Percentiles rank a stretch among this genome's conserved stretches.
phyloP scores from a whole-genome alignment of 2,888 invertebrate genomes.

The Coleophora deauratella region DNA sequence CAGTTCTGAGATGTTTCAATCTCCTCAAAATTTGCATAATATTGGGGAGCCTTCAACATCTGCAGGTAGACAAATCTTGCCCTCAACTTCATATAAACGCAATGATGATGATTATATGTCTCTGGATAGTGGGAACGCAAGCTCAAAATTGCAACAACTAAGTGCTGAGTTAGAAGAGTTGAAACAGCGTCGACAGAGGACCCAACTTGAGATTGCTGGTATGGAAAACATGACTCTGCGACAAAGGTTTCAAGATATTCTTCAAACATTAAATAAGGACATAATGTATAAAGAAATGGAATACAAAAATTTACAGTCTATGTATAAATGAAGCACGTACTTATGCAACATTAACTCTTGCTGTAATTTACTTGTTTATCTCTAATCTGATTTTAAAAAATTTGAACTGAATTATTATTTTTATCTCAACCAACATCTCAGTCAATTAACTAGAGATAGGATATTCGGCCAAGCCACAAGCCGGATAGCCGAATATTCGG shows the following conservation, averaged over 20 bases:
- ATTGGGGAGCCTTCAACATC: constrained; percentile 8
- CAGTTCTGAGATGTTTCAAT: constrained; percentile 28
- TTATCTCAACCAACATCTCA: background rate
- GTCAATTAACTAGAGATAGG: background rate
- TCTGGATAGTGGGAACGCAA: constrained; percentile 44
- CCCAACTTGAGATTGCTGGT: constrained; percentile 83
- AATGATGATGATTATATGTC: constrained; percentile 13
- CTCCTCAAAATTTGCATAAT: constrained; percentile 13
- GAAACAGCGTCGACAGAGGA: constrained; percentile 79
- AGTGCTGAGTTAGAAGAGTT: constrained; percentile 80
- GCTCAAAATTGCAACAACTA: constrained; percentile 77
- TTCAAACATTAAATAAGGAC: constrained; percentile 81
- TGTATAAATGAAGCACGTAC: too few relatives aligned
- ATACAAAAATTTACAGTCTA: constrained; percentile 21
- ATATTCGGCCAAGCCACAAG: too few relatives aligned
- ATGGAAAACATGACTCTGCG: constrained; percentile 86
- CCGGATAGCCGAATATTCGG: too few relatives aligned
- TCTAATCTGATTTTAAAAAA: background rate
- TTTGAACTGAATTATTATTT: background rate
- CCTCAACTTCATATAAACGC: constrained; percentile 3
- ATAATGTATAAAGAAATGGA: constrained; percentile 82
- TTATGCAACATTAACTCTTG: background rate
- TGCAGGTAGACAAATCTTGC: constrained; percentile 1
- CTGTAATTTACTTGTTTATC: constrained; percentile 8
- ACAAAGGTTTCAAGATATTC: constrained; percentile 83